Evolutionary conservation across 2,797 vertebrate genomes (phyloP), one percentile per base, ranked within the genome.

Genomic region (Apogon talboti): DNA sequence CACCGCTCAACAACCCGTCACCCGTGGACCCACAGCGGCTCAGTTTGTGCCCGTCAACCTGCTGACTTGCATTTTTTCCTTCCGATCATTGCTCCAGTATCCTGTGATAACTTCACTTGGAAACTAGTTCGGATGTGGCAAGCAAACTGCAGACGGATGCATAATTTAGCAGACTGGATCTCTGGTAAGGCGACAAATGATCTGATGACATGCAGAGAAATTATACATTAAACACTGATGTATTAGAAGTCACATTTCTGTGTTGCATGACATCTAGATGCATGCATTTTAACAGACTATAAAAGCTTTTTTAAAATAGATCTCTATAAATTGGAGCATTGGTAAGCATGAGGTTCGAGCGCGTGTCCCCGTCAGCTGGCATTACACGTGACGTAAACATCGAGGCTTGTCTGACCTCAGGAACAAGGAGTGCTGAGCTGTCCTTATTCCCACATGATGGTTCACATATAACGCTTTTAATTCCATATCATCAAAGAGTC

Each of bases 321-420:
- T 57, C 12, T 13, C 40, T 43, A 43, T n/a, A 38, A 76, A 35
- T 57, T 4, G 44, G 40, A 68, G 52, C 4, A 18, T 12, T 10
- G 12, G 19, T 44, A 60, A 28, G 40, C 57, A 48, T 52, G 80
- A 49, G 60, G 66, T 58, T 11, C 16, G 47, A 70, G 61, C 82
- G 77, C 80, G 74, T 86, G 81, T 52, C 51, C 49, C 65, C 1
- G 88, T 90, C 90, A 89, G 90, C 86, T 91, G 88, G 79, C 83
- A 40, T 70, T 88, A 86, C 89, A 91, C 87, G 91, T 92, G 91
- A 91, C 86, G 56, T 90, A 90, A 91, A 92, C 90, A 91, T 71
- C 59, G 52, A 79, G 42, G 71, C 66, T 43, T 21, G 66, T 72
- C 66, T 86, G 88, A 85, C 84, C 83, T 86, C 78, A 61, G 67